Percentiles rank a stretch among this genome's conserved stretches.
These are phyloP conservation scores for Dromococcyx pavoninus DNA, from an alignment of 2,797 vertebrate species.

Conservation along the genomic window DNA sequence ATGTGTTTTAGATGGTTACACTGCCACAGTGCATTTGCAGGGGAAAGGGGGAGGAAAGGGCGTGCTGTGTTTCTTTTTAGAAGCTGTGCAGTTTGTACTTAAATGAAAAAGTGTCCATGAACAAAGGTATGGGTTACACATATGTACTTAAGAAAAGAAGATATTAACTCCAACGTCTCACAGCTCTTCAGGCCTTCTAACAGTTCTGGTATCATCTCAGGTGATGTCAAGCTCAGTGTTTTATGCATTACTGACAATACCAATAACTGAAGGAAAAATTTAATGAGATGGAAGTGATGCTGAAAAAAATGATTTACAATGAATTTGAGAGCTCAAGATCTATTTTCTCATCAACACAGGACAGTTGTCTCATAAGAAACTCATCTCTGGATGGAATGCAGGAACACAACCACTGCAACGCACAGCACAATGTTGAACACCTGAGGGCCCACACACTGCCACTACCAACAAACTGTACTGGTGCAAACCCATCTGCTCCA, in stretches of 20 bases:
- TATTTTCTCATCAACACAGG: not conserved
- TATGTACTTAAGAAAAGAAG: not conserved
- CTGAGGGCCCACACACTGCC: accelerated
- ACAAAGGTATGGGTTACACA: not conserved
- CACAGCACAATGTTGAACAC: not conserved
- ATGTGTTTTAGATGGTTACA: not conserved
- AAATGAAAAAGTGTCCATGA: not conserved
- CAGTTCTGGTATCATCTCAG: not conserved
- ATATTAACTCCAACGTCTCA: not conserved
- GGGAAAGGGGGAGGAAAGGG: not conserved
- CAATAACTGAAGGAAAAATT: not conserved
- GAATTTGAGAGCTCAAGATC: not conserved
- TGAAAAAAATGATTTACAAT: not conserved
- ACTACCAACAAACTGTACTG: not conserved
- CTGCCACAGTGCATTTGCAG: not conserved
- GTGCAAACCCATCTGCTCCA: not conserved
- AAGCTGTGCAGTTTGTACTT: not conserved
- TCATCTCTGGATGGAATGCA: not conserved
- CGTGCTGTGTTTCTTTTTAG: not conserved
- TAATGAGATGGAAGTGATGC: not conserved
- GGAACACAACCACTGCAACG: not conserved
- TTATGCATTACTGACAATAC: not conserved
- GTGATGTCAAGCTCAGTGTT: not conserved
- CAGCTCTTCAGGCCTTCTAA: not conserved
- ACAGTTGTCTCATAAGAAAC: not conserved